Base-by-base conservation (phyloP, 2,113 vertebrate genomes). In the Machaerirhynchus nigripectus region DNA sequence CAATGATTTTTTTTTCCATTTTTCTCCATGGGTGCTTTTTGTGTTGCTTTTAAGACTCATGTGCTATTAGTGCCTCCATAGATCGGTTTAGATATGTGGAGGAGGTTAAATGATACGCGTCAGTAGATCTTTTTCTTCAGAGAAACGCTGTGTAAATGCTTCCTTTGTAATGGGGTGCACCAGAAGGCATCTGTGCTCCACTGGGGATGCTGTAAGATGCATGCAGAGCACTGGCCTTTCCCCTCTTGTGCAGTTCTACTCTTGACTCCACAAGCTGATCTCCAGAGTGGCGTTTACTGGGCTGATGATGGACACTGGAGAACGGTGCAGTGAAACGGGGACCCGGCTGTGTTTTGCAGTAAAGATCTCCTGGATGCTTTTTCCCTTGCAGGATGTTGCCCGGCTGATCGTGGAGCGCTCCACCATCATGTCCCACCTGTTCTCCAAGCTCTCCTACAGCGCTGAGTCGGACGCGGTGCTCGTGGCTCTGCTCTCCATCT, bases 371-470 rank as follows among this genome's bases (percentile, higher is more conserved):
- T 8, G 10, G 50, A 9, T 42, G 2, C 11, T 75, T 37, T 28
- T 35, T 11, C n/a, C 22, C 40, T 55, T 63, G 14, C 84, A 99
- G 99, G 99, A 99, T 6, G 98, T 99, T 7, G 99, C 99, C 47
- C 97, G 99, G 6, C 98, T 99, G 31, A 99, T 99, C 0, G 99
- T 99, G n/a, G 99, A 99, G 70, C 99, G 99, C 37, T 99, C 99
- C 75, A 99, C 99, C 96, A 99, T 99, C 97, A 99, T 99, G 99
- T 98, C 99, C 80, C 99, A 98, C 96, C 98, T 99, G 53, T 99
- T 99, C 96, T 98, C 98, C 24, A 99, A 98, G 98, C 98, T 99
- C 40, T 98, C 98, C 0, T 98, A 98, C 97, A 97, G 98, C 19
- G 97, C 98, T 0, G 98, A 99, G 86, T 99, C 99, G 0, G 98